Percentiles rank a stretch among this genome's conserved stretches.
Conservation (phyloP, 2,888 invertebrate genomes). For the Petrophora chlorosata region DNA sequence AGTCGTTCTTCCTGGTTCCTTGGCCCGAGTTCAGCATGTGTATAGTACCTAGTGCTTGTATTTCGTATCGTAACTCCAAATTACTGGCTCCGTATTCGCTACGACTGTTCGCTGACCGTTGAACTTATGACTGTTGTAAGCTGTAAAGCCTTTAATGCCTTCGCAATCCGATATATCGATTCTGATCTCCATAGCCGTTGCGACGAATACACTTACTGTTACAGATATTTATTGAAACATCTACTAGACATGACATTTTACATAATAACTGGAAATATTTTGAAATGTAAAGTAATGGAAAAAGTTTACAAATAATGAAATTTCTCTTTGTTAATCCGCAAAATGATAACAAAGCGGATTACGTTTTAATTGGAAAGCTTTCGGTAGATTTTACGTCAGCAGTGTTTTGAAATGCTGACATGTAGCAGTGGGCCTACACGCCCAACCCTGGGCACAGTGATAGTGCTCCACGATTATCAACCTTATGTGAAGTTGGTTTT, state of each 20-base stretch:
- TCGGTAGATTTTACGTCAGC: constrained; percentile 28
- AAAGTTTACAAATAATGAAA: constrained; percentile 23
- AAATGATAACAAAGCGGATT: constrained; percentile 36
- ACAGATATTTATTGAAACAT: not conserved
- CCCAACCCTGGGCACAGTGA: not conserved
- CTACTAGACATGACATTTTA: not conserved
- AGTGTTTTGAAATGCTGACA: constrained; percentile 26
- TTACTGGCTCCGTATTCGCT: constrained; percentile 12
- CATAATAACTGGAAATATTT: no score
- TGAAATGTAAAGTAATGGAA: not conserved
- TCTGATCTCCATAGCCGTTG: constrained; percentile 9
- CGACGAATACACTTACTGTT: not conserved
- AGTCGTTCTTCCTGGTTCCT: no score
- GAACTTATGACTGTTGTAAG: constrained; percentile 24
- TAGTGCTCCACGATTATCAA: not conserved
- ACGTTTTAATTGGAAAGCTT: constrained; percentile 38
- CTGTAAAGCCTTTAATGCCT: constrained; percentile 26
- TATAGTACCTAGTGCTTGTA: not conserved
- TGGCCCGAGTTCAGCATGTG: not conserved
- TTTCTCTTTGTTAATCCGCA: constrained; percentile 27
- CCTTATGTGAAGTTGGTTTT: not conserved
- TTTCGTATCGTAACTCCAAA: constrained; percentile 17
- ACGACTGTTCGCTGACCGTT: constrained; percentile 16
- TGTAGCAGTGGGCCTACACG: constrained; percentile 15
- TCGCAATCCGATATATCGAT: constrained; percentile 16